These are phyloP conservation scores for Perca fluviatilis DNA, from an alignment of 2,113 vertebrate genomes.

Conservation along the genomic window DNA sequence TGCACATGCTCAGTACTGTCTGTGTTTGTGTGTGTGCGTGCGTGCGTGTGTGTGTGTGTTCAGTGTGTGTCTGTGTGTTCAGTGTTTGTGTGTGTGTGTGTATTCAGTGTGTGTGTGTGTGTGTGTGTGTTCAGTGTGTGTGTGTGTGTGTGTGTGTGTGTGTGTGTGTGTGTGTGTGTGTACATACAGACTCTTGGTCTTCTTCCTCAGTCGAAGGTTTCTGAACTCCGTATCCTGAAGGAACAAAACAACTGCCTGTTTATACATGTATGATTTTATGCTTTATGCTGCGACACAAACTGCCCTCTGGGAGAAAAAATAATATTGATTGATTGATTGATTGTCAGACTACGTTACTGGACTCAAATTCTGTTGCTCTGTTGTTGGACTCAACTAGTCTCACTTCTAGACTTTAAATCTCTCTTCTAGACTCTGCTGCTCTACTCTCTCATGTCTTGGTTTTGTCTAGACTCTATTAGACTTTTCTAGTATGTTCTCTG, in stretches of 20 bases:
- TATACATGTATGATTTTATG: too few relatives aligned
- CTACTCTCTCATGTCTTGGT: too few relatives aligned
- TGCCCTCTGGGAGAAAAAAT: too few relatives aligned
- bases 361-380: too few relatives aligned
- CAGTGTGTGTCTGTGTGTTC: background rate
- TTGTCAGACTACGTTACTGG: too few relatives aligned
- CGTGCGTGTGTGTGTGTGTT: too few relatives aligned
- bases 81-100: background rate
- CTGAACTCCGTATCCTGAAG: constrained; percentile 51
- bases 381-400: too few relatives aligned
- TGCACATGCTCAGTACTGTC: background rate
- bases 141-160: background rate
- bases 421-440: background rate
- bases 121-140: background rate
- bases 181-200: constrained; percentile 90
- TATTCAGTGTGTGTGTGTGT: background rate
- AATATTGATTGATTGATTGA: too few relatives aligned
- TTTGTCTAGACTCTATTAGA: too few relatives aligned
- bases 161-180: constrained; percentile 8
- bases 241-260: background rate
- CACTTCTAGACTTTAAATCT: too few relatives aligned
- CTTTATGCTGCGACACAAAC: too few relatives aligned
- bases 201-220: constrained; percentile 79
- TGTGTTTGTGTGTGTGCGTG: background rate
- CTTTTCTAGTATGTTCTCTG: too few relatives aligned